Evolutionary conservation across 1,140 invertebrate genomes (phyloP), one percentile per base, ranked within the genome.

Genomic region (Trichomalopsis sarcophagae): DNA sequence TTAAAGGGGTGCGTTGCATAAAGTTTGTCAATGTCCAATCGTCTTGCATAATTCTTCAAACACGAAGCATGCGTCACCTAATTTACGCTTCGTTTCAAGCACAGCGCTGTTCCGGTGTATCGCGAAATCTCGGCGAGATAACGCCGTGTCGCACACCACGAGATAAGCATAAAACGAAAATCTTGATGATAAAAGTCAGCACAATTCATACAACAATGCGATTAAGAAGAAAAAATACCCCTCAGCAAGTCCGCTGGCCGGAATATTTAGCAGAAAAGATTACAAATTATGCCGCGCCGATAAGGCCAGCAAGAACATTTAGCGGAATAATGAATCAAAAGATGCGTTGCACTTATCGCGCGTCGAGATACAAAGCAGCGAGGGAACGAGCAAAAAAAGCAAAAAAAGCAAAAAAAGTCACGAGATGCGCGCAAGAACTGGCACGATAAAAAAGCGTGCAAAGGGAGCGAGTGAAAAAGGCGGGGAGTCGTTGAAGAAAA

Each of bases 261-360:
- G 33, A 80, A 80, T 79, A 79, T 80, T 68, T 80, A 80, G 21
- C 66, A 40, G 55, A 2, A 68, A 80, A 80, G 5, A 66, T 80
- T 36, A 40, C 33, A 80, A 68, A 80, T 80, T 44, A 80, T 68
- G 40, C 36, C 17, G 44, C 17, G 44, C 9, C 40, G 78, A 69
- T 81, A 69, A 81, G 36, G 7, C 21, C 33, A 71, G 69, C 78
- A 69, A 80, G 21, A 71, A 30, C 79, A 71, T 81, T 81, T 81
- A 81, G 44, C 5, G 14, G 27, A 73, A 33, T 71, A 81, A 81
- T 71, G 79, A 69, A 81, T 71, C 66, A 81, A 81, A 81, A 30
- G 79, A 14, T 17, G n/a, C 36, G 10, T 50, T 47, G 7, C 40
- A 62, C 40, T 81, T 81, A 81, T 81, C 69, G 33, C 44, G 27